These are phyloP conservation scores for Perca flavescens DNA, from an alignment of 2,113 vertebrate genomes.

Conservation along the genomic window DNA sequence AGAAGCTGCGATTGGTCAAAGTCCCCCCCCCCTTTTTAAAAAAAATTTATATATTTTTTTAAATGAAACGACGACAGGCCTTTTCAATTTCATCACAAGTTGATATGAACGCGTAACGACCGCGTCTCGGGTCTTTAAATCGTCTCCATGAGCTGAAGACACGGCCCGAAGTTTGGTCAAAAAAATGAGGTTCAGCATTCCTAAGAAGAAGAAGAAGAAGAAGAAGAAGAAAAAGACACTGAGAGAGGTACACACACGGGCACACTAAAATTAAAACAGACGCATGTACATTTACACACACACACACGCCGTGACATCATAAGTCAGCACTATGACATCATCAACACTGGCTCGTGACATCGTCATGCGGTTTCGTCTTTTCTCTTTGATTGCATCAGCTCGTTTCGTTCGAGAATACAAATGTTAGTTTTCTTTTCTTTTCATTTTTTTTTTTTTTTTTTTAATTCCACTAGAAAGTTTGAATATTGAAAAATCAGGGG, in stretches of 20 bases:
- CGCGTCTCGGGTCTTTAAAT: conserved; percentile 24
- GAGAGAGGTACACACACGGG: conserved; percentile 60
- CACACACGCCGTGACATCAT: conserved; percentile 80
- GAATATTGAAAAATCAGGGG: conserved; percentile 70
- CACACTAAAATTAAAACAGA: conserved; percentile 72
- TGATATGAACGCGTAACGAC: conserved; percentile 67
- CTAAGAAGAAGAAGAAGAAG: conserved; percentile 57
- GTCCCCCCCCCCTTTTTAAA: not conserved
- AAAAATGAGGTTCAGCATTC: conserved; percentile 73
- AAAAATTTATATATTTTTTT: not conserved
- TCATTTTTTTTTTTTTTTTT: conserved; percentile 40
- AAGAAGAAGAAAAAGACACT: conserved; percentile 41
- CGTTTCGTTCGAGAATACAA: conserved; percentile 72
- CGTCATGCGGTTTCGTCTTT: conserved; percentile 78
- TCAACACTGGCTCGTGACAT: conserved; percentile 78
- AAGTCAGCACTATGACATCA: conserved; percentile 81
- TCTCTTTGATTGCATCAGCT: conserved; percentile 79
- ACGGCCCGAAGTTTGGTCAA: conserved; percentile 45
- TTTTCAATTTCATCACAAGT: conserved; percentile 42
- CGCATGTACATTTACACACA: conserved; percentile 68
- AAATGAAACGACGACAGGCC: conserved; percentile 11
- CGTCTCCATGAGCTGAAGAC: conserved; percentile 31
- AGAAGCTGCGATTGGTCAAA: conserved; percentile 44
- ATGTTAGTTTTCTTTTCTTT: conserved; percentile 49
- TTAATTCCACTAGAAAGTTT: conserved; percentile 75